These are phyloP conservation scores for Zaprionus ghesquierei DNA, from an alignment of 1,140 invertebrate species.

Conservation along the genomic window DNA sequence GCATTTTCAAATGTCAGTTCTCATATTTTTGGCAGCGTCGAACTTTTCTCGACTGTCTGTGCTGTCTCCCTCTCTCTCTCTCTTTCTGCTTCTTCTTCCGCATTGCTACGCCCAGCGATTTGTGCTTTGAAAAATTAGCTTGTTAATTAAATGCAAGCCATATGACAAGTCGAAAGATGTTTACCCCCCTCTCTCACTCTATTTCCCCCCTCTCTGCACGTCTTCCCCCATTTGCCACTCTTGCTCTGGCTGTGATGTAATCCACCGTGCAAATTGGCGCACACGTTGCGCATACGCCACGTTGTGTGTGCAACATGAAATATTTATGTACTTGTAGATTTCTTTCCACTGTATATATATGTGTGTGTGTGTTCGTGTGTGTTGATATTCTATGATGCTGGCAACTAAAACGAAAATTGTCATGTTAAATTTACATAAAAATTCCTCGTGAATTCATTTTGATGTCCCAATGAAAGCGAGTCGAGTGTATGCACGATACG, in stretches of 20 bases:
- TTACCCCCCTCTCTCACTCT: not conserved
- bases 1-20: slow-evolving; percentile 25
- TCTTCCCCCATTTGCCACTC: not conserved
- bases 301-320: slow-evolving; percentile 43
- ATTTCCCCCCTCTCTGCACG: not conserved
- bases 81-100: slow-evolving; percentile 5
- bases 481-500: not conserved
- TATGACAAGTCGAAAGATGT: slow-evolving; percentile 62
- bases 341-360: slow-evolving; percentile 6
- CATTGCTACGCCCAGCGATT: slow-evolving; percentile 52
- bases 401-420: slow-evolving; percentile 51
- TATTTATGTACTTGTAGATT: slow-evolving; percentile 29
- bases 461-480: slow-evolving; percentile 56
- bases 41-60: not conserved
- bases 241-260: slow-evolving; percentile 57
- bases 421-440: slow-evolving; percentile 73
- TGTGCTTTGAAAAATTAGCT: slow-evolving; percentile 77
- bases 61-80: not conserved
- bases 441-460: slow-evolving; percentile 57
- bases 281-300: slow-evolving; percentile 70
- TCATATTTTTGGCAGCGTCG: slow-evolving; percentile 57
- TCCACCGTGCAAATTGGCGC: slow-evolving; percentile 67
- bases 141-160: slow-evolving; percentile 79
- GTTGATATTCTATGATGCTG: slow-evolving; percentile 22
- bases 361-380: not conserved